Percentiles rank a stretch among this genome's conserved stretches.
These are phyloP conservation scores for Halichoeres trimaculatus DNA, from an alignment of 2,113 vertebrate species.

Conservation along the genomic window DNA sequence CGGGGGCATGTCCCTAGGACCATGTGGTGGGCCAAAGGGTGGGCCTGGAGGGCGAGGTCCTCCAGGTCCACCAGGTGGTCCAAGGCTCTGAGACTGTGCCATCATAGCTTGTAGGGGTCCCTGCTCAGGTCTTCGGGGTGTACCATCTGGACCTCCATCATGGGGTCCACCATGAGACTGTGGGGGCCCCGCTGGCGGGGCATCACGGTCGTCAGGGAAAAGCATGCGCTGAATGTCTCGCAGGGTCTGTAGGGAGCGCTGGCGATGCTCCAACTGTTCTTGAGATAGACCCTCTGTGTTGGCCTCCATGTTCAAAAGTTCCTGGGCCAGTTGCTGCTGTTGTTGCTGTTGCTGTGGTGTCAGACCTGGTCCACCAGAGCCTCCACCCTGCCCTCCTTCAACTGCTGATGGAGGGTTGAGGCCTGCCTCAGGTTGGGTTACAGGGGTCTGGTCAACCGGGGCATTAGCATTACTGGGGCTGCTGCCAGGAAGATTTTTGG, in stretches of 20 bases:
- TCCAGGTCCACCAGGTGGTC: constrained; percentile 87
- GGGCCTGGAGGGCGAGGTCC: constrained; percentile 91
- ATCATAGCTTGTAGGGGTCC: constrained; percentile 98
- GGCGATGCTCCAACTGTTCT: constrained; percentile 96
- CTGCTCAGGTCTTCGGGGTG: constrained; percentile 86
- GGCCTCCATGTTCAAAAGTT: constrained; percentile 91
- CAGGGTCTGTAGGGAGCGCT: constrained; percentile 95
- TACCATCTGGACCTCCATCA: constrained; percentile 85
- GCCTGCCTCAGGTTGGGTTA: constrained; percentile 88
- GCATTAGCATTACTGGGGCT: constrained; percentile 88
- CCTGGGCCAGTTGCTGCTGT: constrained; percentile 89
- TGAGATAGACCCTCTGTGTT: constrained; percentile 97
- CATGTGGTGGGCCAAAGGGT: constrained; percentile 91
- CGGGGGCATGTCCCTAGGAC: constrained; percentile 92
- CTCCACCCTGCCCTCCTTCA: constrained; percentile 71
- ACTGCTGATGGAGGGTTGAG: constrained; percentile 72
- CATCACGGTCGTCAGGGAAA: constrained; percentile 94
- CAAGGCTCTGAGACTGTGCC: constrained; percentile 96
- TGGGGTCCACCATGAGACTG: constrained; percentile 85
- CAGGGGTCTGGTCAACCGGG: constrained; percentile 87
- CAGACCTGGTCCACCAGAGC: constrained; percentile 71
- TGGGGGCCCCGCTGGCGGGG: constrained; percentile 80
- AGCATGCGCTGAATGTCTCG: constrained; percentile 99
- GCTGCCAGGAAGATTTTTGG: constrained; percentile 86
- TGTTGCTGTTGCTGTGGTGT: constrained; percentile 84